A percentile compares a stretch with the other conserved stretches of the same genome.
These are phyloP conservation scores for Aix galericulata DNA, from an alignment of 2,113 vertebrate genomes.

Conservation along the genomic window DNA sequence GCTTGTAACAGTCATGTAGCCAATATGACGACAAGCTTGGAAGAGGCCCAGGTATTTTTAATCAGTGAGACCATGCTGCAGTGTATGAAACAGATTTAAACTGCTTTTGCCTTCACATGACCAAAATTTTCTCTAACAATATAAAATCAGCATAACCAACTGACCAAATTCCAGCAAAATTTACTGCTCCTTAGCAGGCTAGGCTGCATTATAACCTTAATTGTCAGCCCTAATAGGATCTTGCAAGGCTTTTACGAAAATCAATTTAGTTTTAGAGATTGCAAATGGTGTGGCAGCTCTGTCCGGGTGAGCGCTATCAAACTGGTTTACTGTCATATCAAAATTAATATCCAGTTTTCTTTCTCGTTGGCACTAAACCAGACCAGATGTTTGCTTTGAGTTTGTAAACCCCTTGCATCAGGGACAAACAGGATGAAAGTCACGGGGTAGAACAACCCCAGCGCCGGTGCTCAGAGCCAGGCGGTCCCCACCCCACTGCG, in stretches of 20 bases:
- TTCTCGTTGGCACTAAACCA: conserved; percentile 33
- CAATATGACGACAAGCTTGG: conserved; percentile 74
- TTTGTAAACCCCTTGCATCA: conserved; percentile 40
- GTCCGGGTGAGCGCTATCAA: neutral
- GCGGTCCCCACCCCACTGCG: neutral
- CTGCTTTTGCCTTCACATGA: conserved; percentile 43
- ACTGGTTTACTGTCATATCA: conserved; percentile 40
- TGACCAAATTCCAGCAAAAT: conserved; percentile 46
- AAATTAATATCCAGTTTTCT: conserved; percentile 46
- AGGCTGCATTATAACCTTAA: conserved; percentile 29
- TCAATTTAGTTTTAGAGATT: conserved; percentile 44
- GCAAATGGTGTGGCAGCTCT: neutral
- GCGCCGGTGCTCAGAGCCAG: neutral
- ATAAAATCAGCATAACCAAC: conserved; percentile 55
- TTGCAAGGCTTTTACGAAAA: conserved; percentile 11
- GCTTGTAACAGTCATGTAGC: conserved; percentile 66
- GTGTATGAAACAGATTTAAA: conserved; percentile 69
- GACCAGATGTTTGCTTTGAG: conserved; percentile 49
- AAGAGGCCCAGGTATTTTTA: conserved; percentile 75
- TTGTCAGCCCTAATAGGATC: conserved; percentile 35
- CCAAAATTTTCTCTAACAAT: conserved; percentile 56
- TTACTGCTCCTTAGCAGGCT: conserved; percentile 35
- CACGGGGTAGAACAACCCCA: neutral
- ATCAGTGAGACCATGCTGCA: conserved; percentile 62
- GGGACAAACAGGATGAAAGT: conserved; percentile 48